These are phyloP conservation scores for Pseudorasbora parva DNA, from an alignment of 2,113 vertebrate genomes.

Conservation along the genomic window DNA sequence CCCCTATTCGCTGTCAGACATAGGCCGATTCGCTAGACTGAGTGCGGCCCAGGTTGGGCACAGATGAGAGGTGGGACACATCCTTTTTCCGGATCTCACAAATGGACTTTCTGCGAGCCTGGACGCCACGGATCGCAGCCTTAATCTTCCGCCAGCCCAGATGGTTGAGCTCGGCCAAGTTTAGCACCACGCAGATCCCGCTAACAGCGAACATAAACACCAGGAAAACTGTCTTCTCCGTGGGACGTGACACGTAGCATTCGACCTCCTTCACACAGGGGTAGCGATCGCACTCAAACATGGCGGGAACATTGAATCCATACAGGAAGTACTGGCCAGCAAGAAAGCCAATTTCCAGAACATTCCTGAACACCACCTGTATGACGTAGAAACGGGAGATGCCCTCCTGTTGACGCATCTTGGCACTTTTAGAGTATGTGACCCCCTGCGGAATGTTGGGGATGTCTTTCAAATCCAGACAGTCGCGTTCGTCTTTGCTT, in stretches of 20 bases:
- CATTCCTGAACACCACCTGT: conserved; percentile 89
- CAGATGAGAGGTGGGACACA: conserved; percentile 76
- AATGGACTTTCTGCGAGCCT: conserved; percentile 82
- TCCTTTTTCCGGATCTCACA: conserved; percentile 83
- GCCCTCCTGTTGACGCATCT: conserved; percentile 79
- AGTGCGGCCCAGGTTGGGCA: conserved; percentile 82
- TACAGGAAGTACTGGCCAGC: conserved; percentile 89
- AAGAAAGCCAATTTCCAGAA: conserved; percentile 85
- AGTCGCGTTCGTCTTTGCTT: conserved; percentile 78
- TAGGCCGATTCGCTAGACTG: conserved; percentile 89
- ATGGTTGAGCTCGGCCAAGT: conserved; percentile 91
- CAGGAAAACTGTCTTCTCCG: conserved; percentile 88
- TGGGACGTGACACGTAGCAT: conserved; percentile 89
- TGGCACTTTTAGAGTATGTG: conserved; percentile 72
- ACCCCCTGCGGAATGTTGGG: conserved; percentile 74
- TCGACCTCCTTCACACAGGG: conserved; percentile 89
- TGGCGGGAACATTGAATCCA: conserved; percentile 86
- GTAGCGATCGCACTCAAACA: conserved; percentile 87
- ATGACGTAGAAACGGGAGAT: conserved; percentile 91
- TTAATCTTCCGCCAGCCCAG: conserved; percentile 90
- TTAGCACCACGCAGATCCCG: conserved; percentile 87
- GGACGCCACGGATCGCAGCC: conserved; percentile 81
- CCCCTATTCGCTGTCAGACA: conserved; percentile 80
- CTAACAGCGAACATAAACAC: conserved; percentile 93
- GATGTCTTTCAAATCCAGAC: conserved; percentile 80